Percentiles rank a stretch among this genome's conserved stretches.
These are phyloP conservation scores for Propithecus deckenii DNA, from an alignment of 2,797 vertebrate genomes.

Conservation along the genomic window DNA sequence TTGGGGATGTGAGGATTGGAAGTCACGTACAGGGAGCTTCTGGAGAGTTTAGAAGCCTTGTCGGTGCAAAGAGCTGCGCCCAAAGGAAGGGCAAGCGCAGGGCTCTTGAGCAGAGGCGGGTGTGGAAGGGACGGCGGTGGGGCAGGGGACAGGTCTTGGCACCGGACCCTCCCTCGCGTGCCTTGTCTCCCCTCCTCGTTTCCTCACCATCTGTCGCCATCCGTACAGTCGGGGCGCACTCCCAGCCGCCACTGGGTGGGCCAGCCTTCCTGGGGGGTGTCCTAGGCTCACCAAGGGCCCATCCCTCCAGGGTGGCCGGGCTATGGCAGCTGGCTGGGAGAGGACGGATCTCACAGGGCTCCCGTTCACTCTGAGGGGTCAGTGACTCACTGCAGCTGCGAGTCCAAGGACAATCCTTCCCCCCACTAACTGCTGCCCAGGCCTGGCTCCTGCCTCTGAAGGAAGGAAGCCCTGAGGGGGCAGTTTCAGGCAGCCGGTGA, in stretches of 20 bases:
- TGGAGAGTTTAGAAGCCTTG: not conserved
- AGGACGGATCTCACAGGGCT: not conserved
- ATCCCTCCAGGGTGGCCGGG: not conserved
- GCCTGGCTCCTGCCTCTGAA: not conserved
- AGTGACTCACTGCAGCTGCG: slow-evolving; percentile 12
- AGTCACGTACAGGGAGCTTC: not conserved
- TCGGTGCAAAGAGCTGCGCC: not conserved
- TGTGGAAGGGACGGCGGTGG: not conserved
- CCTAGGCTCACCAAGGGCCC: not conserved
- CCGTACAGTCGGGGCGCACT: too few relatives aligned
- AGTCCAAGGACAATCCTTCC: slow-evolving; percentile 1
- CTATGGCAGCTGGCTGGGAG: not conserved
- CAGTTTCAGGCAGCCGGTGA: not conserved
- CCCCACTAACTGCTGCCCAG: not conserved
- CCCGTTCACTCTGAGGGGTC: not conserved
- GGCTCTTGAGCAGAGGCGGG: not conserved
- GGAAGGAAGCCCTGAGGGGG: not conserved
- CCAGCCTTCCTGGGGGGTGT: not conserved
- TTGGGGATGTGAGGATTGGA: not conserved
- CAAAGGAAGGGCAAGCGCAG: not conserved
- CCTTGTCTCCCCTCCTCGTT: not conserved
- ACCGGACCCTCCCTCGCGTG: fast-evolving
- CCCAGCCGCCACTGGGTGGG: fast-evolving
- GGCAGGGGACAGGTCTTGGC: not conserved
- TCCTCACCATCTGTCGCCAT: not conserved